Evolutionary conservation across 1,140 invertebrate genomes (phyloP).

Genomic region (Hermatobates lingyangjiaoensis): DNA sequence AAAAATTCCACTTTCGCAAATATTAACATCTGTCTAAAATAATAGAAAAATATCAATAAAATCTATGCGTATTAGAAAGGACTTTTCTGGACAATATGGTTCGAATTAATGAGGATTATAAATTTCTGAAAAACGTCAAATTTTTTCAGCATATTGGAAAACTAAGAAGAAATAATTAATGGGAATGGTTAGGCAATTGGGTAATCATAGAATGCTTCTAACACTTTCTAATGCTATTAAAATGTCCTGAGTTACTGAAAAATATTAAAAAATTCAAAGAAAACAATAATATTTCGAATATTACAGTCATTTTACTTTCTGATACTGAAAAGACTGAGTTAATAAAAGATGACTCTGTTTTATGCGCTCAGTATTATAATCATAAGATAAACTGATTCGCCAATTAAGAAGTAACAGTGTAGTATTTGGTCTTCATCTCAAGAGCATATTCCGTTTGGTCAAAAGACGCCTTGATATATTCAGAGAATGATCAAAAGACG

Average conservation of each 20-base stretch:
- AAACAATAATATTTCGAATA: neutral
- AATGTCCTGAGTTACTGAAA: neutral
- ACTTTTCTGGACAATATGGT: neutral
- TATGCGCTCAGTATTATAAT: neutral
- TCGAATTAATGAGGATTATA: neutral
- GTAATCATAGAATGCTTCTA: neutral
- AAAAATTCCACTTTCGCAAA: neutral
- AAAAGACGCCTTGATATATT: neutral
- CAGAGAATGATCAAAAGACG: neutral
- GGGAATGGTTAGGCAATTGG: neutral
- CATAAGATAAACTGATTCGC: neutral
- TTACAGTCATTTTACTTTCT: neutral
- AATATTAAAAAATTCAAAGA: neutral
- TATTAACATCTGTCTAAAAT: neutral
- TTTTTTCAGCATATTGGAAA: neutral
- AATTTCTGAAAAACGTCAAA: neutral
- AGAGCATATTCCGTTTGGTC: too few relatives aligned
- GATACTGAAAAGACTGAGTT: neutral
- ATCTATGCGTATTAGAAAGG: neutral
- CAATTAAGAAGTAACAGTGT: neutral
- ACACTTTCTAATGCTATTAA: neutral
- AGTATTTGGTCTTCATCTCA: neutral
- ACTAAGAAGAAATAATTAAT: neutral
- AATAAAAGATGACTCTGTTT: neutral
- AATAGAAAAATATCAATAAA: neutral